Percentiles rank a stretch among this genome's conserved stretches.
Evolutionary conservation across 2,797 vertebrate genomes (phyloP).

Genomic region (Pantherophis vulpinus): DNA sequence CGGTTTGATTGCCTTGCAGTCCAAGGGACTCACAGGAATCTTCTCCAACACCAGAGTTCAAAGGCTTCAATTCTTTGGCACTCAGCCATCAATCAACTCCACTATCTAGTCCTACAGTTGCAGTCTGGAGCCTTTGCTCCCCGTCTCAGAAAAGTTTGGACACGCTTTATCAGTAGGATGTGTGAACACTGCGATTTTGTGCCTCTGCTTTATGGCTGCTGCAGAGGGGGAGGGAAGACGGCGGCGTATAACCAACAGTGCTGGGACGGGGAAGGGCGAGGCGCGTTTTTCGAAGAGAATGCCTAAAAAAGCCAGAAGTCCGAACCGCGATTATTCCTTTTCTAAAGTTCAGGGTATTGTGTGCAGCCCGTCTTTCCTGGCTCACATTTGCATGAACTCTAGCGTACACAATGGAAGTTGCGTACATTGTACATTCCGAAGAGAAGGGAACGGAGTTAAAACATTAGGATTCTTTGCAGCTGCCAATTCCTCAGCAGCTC

Average conservation of each 20-base stretch:
- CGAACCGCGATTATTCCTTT: neutral
- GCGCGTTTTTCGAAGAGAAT: neutral
- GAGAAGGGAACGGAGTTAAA: conserved; percentile 18
- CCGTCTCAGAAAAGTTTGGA: neutral
- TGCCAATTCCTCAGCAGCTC: conserved; percentile 18
- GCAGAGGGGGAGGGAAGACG: neutral
- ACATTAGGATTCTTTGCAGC: neutral
- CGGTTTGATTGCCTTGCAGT: no score
- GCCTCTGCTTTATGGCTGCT: neutral
- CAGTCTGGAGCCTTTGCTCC: neutral
- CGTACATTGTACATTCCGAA: conserved; percentile 20
- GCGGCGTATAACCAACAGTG: neutral
- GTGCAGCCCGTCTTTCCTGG: conserved; percentile 18
- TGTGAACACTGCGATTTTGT: neutral
- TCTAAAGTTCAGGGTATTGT: conserved; percentile 18
- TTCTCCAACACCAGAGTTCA: no score
- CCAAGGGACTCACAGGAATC: no score
- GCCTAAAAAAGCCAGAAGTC: conserved; percentile 11
- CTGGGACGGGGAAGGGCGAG: neutral
- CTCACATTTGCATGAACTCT: conserved; percentile 40
- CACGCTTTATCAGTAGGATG: neutral
- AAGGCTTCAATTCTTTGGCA: no score
- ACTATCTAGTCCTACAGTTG: neutral
- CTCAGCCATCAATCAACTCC: no score
- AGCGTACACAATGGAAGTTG: conserved; percentile 9